These are phyloP conservation scores for Cepaea nemoralis DNA, from an alignment of 1,140 invertebrate species.

Conservation along the genomic window DNA sequence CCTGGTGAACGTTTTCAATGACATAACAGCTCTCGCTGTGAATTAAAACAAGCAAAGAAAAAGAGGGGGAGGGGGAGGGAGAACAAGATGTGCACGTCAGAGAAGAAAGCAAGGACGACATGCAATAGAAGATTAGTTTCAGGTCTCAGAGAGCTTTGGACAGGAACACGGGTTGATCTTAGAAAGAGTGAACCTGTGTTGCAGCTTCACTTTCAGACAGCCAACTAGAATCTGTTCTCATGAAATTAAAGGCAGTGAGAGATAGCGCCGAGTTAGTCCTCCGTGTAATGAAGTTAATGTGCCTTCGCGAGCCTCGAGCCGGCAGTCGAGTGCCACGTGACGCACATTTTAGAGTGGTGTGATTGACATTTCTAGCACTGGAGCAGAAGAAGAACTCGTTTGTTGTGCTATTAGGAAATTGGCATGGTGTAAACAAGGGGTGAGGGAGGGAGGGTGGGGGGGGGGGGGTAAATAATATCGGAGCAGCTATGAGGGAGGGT, in stretches of 20 bases:
- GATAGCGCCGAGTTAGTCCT: not conserved
- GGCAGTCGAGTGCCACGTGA: not conserved
- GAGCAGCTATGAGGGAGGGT: too few species aligned
- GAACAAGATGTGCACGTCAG: too few species aligned
- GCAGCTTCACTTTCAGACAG: not conserved
- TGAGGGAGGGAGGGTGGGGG: too few species aligned
- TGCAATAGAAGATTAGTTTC: too few species aligned
- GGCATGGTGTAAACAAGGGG: too few species aligned
- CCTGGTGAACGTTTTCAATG: too few species aligned
- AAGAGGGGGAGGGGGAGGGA: too few species aligned
- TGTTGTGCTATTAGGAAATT: not conserved
- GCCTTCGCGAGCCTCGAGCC: not conserved
- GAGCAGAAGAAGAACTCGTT: not conserved
- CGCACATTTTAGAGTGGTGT: not conserved
- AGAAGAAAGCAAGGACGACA: too few species aligned
- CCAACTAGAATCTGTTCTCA: constrained; percentile 15
- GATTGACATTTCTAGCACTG: not conserved
- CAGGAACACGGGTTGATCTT: not conserved
- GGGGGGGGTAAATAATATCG: too few species aligned
- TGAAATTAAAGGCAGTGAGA: not conserved
- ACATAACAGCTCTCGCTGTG: too few species aligned
- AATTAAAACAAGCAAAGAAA: too few species aligned
- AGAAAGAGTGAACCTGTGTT: not conserved
- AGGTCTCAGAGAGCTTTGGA: too few species aligned
- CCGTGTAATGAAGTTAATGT: constrained; percentile 9